Evolutionary conservation across 2,113 vertebrate genomes (phyloP).

Genomic region (Sialia sialis): DNA sequence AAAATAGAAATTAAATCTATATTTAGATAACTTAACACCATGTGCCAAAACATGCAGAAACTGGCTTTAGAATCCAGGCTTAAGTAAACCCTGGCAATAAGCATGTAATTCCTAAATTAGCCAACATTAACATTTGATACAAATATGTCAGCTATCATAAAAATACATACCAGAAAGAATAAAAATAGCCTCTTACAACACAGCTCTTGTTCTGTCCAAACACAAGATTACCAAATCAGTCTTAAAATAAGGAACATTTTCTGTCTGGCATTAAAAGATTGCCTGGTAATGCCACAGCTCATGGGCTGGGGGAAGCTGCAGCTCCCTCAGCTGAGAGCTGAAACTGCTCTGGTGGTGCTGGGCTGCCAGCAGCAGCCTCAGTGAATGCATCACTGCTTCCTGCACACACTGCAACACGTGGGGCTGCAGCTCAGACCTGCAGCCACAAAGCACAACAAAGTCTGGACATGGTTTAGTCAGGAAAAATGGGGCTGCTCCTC

Average conservation of each 20-base stretch:
- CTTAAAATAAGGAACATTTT: background rate
- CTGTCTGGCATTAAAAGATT: background rate
- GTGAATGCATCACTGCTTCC: background rate
- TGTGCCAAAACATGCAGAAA: background rate
- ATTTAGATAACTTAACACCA: background rate
- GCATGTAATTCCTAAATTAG: background rate
- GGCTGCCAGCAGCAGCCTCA: background rate
- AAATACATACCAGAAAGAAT: background rate
- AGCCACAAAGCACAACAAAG: background rate
- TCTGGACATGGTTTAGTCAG: background rate
- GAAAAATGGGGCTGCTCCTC: background rate
- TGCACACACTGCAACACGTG: background rate
- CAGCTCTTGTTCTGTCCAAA: background rate
- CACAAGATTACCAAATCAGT: background rate
- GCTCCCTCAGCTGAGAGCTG: background rate
- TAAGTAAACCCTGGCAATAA: background rate
- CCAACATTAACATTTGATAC: background rate
- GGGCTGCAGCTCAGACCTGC: background rate
- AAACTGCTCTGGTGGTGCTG: background rate
- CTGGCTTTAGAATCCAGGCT: background rate
- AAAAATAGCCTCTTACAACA: conserved; percentile 27
- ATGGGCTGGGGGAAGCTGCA: background rate
- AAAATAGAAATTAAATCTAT: background rate
- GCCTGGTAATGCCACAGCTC: background rate
- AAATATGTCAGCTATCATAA: background rate